Evolutionary conservation across 2,888 invertebrate genomes (phyloP), one percentile per base, ranked within the genome.

Genomic region (Tineola bisselliella): DNA sequence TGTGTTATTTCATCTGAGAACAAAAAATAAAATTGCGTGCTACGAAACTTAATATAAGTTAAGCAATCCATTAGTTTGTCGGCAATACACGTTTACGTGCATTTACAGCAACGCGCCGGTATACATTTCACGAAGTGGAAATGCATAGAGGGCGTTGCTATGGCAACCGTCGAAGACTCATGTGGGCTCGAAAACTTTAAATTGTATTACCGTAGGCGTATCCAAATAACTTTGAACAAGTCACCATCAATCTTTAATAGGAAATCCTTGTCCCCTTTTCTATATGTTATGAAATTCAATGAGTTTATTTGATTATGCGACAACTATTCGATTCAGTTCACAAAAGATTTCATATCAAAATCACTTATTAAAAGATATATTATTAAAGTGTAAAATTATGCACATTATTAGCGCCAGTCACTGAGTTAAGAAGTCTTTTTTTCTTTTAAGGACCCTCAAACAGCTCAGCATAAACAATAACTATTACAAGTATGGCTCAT

Each of bases 151-250:
- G 87, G 86, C 68, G 86, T 87, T 86, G 75, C 87, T 65, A 82
- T 84, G 72, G 75, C 72, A 75, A 87, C 84, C 70, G 77, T 72
- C 75, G 70, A 65, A 81, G 81, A 77, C 82, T 82, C 83, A 83
- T 84, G 81, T 84, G 84, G 79, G 79, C 75, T 77, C 72, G 73
- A 76, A 80, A 82, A 84, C 83, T 86, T 86, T 86, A 84, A 87
- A 86, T 84, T 84, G 83, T 79, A 82, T 84, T 84, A 80, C 77
- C 75, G 67, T 69, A 43, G 31, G 69, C 69, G 69, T 76, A 77
- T 74, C 74, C 72, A 78, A 77, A 81, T 79, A 54, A 19, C 54
- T 25, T 25, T n/a, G n/a, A 54, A 54, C 18, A 25, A 54, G 13
- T 48, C 48, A 17, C 73, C 75, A 71, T 74, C 73, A 76, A 74